phyloP scores from a whole-genome alignment of 2,888 invertebrate genomes.

The Trachelus stipa region DNA sequence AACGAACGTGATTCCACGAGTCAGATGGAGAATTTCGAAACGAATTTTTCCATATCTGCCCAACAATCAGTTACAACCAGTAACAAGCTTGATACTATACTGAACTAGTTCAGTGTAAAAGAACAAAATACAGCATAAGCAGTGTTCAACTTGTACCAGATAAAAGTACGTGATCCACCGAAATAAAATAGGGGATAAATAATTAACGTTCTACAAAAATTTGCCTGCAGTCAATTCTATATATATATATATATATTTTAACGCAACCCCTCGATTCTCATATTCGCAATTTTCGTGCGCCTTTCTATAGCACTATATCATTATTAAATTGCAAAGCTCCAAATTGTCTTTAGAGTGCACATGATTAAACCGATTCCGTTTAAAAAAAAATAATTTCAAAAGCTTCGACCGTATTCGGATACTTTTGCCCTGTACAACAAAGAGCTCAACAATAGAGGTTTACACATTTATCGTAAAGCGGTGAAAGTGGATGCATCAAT shows the following conservation, averaged over 20 bases:
- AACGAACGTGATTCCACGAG: neutral
- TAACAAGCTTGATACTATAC: neutral
- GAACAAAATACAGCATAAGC: neutral
- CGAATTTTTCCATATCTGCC: neutral
- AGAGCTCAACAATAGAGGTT: neutral
- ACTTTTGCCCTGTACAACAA: neutral
- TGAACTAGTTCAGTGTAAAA: neutral
- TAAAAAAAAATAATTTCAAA: neutral
- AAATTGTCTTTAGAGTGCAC: neutral
- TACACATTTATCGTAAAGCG: neutral
- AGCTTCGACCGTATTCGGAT: neutral
- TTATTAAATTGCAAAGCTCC: neutral
- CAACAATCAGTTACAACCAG: neutral
- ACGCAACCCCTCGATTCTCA: neutral
- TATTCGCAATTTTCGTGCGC: too few species aligned
- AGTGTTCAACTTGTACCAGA: neutral
- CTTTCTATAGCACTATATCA: neutral
- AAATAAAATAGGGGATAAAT: neutral
- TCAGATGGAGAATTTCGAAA: neutral
- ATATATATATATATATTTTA: too few species aligned
- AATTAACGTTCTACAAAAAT: neutral
- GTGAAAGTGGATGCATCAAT: neutral
- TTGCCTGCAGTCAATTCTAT: neutral
- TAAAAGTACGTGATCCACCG: neutral
- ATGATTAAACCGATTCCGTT: neutral